phyloP scores from a whole-genome alignment of 2,797 vertebrate species.

The Malurus splendens region DNA sequence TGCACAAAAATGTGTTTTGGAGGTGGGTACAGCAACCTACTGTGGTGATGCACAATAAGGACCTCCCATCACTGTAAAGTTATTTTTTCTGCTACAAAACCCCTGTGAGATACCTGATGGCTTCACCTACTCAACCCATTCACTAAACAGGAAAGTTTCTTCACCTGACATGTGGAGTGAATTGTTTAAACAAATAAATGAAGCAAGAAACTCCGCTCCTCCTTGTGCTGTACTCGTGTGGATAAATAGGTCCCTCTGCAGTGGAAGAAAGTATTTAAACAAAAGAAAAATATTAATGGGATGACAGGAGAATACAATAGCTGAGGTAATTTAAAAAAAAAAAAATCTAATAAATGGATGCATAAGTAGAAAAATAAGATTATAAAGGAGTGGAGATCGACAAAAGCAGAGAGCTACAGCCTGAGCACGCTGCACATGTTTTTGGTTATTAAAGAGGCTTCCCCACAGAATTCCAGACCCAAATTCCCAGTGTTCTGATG shows the following conservation, averaged over 20 bases:
- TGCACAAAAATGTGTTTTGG: not conserved
- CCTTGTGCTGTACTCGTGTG: not conserved
- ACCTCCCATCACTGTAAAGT: not conserved
- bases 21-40: not conserved
- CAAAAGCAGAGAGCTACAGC: not conserved
- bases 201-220: not conserved
- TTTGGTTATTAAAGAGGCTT: not conserved
- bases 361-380: not conserved
- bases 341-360: not conserved
- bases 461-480: not conserved
- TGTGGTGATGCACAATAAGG: not conserved
- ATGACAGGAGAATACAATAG: not conserved
- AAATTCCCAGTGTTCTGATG: not conserved
- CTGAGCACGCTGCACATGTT: accelerated
- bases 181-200: not conserved
- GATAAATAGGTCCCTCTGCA: not conserved
- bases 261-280: not conserved
- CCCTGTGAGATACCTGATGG: not conserved
- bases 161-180: not conserved
- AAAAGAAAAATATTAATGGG: not conserved
- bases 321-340: not conserved
- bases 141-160: not conserved
- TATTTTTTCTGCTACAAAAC: not conserved
- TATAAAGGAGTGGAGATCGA: not conserved
- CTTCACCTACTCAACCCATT: not conserved